Percentiles rank a stretch among this genome's conserved stretches.
These are phyloP conservation scores for Prunella strophiata DNA, from an alignment of 2,797 vertebrate species.

Conservation along the genomic window DNA sequence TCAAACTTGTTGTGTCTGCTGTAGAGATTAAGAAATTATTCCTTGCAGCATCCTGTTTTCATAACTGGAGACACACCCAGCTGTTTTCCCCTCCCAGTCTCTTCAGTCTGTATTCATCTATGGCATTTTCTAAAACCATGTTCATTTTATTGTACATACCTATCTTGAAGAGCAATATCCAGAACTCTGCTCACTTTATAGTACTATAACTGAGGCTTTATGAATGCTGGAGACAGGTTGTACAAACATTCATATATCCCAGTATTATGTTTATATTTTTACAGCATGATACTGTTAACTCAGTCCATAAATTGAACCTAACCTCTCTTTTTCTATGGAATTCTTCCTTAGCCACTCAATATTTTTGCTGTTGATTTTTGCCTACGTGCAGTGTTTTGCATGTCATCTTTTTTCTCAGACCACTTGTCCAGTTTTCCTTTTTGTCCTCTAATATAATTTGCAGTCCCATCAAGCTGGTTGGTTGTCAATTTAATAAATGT, in stretches of 20 bases:
- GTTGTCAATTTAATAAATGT: conserved; percentile 9
- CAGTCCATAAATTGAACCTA: not conserved
- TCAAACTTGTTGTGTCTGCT: conserved; percentile 45
- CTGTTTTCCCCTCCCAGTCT: not conserved
- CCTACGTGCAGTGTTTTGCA: not conserved
- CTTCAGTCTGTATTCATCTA: not conserved
- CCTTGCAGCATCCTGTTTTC: conserved; percentile 61
- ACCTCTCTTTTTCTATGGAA: not conserved
- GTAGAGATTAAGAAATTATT: conserved; percentile 58
- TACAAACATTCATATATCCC: not conserved
- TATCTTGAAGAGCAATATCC: not conserved
- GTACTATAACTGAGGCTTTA: not conserved
- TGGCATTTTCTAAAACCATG: not conserved
- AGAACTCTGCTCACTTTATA: not conserved
- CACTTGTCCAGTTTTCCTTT: not conserved
- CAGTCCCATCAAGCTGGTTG: conserved; percentile 1
- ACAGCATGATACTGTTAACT: not conserved
- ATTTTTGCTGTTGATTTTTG: not conserved
- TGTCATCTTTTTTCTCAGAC: not conserved
- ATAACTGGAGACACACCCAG: conserved; percentile 24
- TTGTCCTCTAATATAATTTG: conserved; percentile 8
- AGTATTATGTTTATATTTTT: not conserved
- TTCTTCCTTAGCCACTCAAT: not conserved
- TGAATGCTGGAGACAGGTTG: not conserved
- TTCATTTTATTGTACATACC: not conserved